A percentile compares a stretch with the other conserved stretches of the same genome.
phyloP scores from a whole-genome alignment of 2,888 invertebrate species.

The Tenthredo distinguenda region DNA sequence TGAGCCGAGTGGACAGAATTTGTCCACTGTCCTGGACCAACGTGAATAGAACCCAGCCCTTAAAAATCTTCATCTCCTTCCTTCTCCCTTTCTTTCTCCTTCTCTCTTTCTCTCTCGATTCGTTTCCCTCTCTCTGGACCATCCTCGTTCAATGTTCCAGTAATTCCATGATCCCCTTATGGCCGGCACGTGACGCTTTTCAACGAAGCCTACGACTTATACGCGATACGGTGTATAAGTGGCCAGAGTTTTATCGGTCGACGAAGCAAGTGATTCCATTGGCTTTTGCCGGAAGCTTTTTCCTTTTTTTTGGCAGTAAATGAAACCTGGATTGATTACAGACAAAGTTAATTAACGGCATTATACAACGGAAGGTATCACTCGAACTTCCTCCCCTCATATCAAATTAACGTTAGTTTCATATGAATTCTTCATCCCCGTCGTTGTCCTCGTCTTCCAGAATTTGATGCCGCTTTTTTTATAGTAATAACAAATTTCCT shows the following conservation, averaged over 20 bases:
- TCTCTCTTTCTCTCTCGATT: not conserved
- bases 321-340: conserved; percentile 13
- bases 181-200: conserved; percentile 52
- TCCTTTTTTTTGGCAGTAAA: not conserved
- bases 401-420: not conserved
- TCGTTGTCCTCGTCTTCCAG: not conserved
- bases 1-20: conserved; percentile 42
- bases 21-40: conserved; percentile 34
- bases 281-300: conserved; percentile 7
- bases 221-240: conserved; percentile 17
- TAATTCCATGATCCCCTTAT: conserved; percentile 53
- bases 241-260: conserved; percentile 35
- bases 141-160: conserved; percentile 46
- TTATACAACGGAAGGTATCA: too few relatives aligned
- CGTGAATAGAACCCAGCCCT: conserved; percentile 28
- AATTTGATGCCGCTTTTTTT: not conserved
- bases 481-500: not conserved
- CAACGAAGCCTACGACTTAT: conserved; percentile 41
- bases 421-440: not conserved
- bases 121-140: not conserved
- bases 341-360: not conserved
- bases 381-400: too few relatives aligned
- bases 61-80: conserved; percentile 6
- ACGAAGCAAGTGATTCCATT: conserved; percentile 12
- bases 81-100: not conserved